Base-by-base conservation (phyloP, 1,140 invertebrate species). In the Trichomalopsis sarcophagae region DNA sequence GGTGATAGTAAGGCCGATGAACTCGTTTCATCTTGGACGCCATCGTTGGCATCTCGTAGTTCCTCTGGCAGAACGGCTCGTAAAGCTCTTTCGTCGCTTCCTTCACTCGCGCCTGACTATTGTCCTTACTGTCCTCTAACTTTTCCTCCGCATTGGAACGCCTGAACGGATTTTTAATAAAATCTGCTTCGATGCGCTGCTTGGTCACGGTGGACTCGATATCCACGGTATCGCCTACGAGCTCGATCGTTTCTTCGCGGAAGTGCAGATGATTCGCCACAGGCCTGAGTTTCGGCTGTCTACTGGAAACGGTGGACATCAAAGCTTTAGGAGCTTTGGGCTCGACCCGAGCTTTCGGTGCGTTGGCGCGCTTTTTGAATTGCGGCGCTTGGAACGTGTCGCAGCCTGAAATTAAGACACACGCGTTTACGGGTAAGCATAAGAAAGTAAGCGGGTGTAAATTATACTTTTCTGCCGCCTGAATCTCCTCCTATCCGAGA, bases 11-110 rank as follows among this genome's bases (percentile, higher is more conserved):
- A 5, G 90, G 90, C 81, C 91, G 91, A 17, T 92, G 89, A 1
- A 93, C 92, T 87, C 92, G 91, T 89, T 94, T 95, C 87, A 94
- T 88, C 86, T 91, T 92, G 2, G 94, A 95, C 27, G 94, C 90
- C 30, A 93, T 89, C 3, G 94, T 95, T 11, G 94, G 94, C 77
- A 92, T 87, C 86, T 94, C 92, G 68, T 94, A 87, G 47, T 82
- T 85, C 14, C 80, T 75, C n/a, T 27, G 55, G 23, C 23, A 17
- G 4, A 78, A 82, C 13, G 40, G 13, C 23, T 85, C 73, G 14
- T 77, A 81, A 36, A 17, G 30, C 13, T 81, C 73, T 30, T 50
- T 68, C 7, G 27, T 40, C 85, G 23, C 33, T 68, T 44, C 50
- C 5, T 55, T 55, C 50, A 30, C 7, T 13, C 47, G 2, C 55